Percentiles rank a stretch among this genome's conserved stretches.
Conservation (phyloP, 2,797 vertebrate species). For the Myotis vivesi region DNA sequence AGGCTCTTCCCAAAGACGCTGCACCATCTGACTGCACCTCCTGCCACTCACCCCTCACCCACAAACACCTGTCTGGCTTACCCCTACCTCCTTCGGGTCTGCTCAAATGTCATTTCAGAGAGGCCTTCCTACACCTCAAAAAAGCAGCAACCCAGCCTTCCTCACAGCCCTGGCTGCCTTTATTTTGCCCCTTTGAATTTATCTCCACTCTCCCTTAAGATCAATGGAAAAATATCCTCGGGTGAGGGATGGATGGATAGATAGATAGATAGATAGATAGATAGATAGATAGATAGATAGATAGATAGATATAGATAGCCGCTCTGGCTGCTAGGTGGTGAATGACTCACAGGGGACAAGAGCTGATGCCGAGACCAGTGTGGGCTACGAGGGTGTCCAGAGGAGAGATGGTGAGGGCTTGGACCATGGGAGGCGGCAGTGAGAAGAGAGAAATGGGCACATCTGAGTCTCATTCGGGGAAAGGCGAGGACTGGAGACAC, state of each 20-base stretch:
- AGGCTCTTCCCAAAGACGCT: not conserved
- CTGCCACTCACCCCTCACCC: not conserved
- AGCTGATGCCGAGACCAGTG: not conserved
- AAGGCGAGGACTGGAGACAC: accelerated
- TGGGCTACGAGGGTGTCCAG: not conserved
- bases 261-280: too few species aligned
- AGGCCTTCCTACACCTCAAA: not conserved
- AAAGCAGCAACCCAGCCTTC: not conserved
- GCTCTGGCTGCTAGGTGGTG: not conserved
- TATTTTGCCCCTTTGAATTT: not conserved
- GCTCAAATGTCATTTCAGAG: not conserved
- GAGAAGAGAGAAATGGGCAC: not conserved
- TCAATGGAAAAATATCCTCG: too few species aligned
- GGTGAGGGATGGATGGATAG: too few species aligned
- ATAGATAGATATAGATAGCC: too few species aligned
- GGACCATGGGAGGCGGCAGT: accelerated
- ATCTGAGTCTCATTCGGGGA: not conserved
- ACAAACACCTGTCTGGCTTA: not conserved
- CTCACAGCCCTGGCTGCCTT: not conserved
- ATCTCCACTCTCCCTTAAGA: not conserved
- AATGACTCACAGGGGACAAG: not conserved
- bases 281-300: too few species aligned
- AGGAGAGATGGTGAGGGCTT: accelerated
- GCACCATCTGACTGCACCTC: not conserved
- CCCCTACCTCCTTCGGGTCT: not conserved